phyloP scores from a whole-genome alignment of 2,888 invertebrate species.

The Teleogryllus oceanicus region DNA sequence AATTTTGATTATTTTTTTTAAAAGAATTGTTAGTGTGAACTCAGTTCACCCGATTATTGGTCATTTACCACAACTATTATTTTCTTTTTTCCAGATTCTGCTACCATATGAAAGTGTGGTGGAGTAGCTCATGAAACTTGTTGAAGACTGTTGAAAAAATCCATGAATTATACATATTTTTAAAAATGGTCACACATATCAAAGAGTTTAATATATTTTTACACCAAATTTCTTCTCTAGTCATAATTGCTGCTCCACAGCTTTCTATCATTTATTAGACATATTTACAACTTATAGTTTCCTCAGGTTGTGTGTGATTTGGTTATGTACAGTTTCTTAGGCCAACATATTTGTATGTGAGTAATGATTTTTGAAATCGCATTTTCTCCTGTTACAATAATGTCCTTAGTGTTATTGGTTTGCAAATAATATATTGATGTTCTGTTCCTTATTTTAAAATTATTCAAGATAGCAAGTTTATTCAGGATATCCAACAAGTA shows the following conservation, averaged over 20 bases:
- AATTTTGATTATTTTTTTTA: too few species aligned
- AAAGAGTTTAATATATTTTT: background rate
- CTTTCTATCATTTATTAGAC: constrained; percentile 5
- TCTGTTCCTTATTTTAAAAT: too few species aligned
- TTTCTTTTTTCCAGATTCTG: background rate
- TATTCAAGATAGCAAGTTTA: too few species aligned
- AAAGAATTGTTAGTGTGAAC: too few species aligned
- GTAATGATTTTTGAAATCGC: too few species aligned
- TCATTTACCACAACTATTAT: background rate
- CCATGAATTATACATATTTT: background rate
- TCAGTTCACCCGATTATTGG: too few species aligned
- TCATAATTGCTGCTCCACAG: background rate
- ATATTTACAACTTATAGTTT: background rate
- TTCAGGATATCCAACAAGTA: too few species aligned
- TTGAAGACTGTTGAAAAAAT: background rate
- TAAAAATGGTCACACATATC: constrained; percentile 1
- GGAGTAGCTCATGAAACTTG: background rate
- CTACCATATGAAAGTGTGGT: too few species aligned
- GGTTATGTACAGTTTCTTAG: background rate
- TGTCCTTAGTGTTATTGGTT: too few species aligned
- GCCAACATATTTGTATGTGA: too few species aligned
- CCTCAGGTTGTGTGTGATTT: background rate
- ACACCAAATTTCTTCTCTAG: background rate
- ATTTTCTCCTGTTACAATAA: too few species aligned
- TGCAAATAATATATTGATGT: too few species aligned